These are phyloP conservation scores for Aegotheles bennettii DNA, from an alignment of 2,113 vertebrate species.

Conservation along the genomic window DNA sequence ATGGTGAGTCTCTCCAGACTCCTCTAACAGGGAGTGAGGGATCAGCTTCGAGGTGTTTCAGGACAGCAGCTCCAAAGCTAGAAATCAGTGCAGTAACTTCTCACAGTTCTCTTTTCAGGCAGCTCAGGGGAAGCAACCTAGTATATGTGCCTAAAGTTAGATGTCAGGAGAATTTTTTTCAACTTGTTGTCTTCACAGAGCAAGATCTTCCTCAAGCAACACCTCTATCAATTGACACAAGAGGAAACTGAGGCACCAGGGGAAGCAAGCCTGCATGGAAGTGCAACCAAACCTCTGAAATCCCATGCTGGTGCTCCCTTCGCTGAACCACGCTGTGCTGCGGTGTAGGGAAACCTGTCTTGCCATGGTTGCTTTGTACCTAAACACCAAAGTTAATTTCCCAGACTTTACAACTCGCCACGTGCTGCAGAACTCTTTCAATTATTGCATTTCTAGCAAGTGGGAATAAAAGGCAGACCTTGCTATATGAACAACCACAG, in stretches of 20 bases:
- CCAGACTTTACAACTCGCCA: not conserved
- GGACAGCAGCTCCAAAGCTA: not conserved
- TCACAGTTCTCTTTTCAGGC: not conserved
- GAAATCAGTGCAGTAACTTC: not conserved
- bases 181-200: not conserved
- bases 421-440: not conserved
- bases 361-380: rapidly evolving
- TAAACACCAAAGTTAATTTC: not conserved
- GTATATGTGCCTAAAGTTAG: not conserved
- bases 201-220: not conserved
- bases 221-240: not conserved
- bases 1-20: not conserved
- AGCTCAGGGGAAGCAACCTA: not conserved
- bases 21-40: not conserved
- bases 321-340: rapidly evolving
- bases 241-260: not conserved
- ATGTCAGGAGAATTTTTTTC: not conserved
- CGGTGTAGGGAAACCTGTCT: not conserved
- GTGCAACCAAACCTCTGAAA: not conserved
- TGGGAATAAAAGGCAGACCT: not conserved
- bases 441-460: not conserved
- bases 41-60: not conserved
- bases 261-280: not conserved
- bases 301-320: not conserved
- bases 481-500: not conserved